These are phyloP conservation scores for Scaptomyza hsui DNA, from an alignment of 1,140 invertebrate species.

Conservation along the genomic window DNA sequence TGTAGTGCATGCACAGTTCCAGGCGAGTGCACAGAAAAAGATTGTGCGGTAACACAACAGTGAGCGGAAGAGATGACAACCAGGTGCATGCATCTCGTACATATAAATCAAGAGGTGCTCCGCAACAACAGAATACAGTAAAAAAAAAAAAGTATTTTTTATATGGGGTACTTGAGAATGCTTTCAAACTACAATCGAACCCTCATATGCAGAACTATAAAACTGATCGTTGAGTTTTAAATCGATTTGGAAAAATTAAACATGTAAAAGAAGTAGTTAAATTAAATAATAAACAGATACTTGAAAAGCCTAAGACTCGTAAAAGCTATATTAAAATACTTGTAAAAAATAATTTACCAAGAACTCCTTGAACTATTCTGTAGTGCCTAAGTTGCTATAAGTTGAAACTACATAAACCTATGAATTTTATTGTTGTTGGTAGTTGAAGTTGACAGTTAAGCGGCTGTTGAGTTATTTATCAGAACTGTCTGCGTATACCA, in stretches of 20 bases:
- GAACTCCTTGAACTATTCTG: neutral
- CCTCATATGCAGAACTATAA: too few species aligned
- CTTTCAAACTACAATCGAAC: neutral
- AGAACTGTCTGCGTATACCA: slow-evolving; percentile 61
- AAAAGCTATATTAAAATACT: too few species aligned
- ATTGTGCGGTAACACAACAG: slow-evolving; percentile 31
- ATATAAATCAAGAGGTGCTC: slow-evolving; percentile 43
- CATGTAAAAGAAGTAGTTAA: too few species aligned
- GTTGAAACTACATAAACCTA: neutral
- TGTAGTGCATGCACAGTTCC: slow-evolving; percentile 38
- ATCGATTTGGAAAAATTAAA: too few species aligned
- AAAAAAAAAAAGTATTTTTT: slow-evolving; percentile 9
- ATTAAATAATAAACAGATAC: too few species aligned
- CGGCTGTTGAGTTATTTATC: slow-evolving; percentile 63
- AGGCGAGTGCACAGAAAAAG: slow-evolving; percentile 43
- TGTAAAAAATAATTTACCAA: too few species aligned
- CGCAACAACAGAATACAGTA: neutral
- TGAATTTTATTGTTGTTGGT: neutral
- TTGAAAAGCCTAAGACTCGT: too few species aligned
- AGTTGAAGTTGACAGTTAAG: neutral
- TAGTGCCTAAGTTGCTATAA: too few species aligned
- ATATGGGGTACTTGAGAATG: neutral
- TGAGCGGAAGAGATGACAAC: slow-evolving; percentile 45
- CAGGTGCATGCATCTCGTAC: slow-evolving; percentile 40
- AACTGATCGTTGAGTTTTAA: too few species aligned